phyloP scores from a whole-genome alignment of 2,113 vertebrate genomes.

The Cathartes aura region DNA sequence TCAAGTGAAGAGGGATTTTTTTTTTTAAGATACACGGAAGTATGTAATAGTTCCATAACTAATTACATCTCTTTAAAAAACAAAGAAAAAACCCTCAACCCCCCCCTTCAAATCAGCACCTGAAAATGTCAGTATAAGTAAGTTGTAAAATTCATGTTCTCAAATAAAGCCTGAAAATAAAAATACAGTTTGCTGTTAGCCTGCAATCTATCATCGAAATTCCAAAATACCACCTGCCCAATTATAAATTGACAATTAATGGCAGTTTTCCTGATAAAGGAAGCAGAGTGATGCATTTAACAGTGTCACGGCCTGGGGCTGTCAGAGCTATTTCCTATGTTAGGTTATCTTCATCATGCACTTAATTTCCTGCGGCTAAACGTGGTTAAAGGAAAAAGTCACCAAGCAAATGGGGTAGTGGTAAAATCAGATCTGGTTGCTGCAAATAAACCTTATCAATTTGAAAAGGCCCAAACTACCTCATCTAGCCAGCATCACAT shows the following conservation, averaged over 20 bases:
- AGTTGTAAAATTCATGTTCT: not conserved
- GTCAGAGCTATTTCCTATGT: slow-evolving; percentile 82
- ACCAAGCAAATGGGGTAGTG: not conserved
- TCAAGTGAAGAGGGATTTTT: not conserved
- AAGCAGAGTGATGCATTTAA: not conserved
- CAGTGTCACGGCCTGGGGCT: slow-evolving; percentile 35
- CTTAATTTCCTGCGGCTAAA: slow-evolving; percentile 80
- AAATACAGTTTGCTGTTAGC: not conserved
- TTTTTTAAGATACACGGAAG: not conserved
- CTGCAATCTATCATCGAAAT: not conserved
- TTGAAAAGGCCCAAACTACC: not conserved
- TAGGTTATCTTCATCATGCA: slow-evolving; percentile 82
- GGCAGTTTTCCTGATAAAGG: slow-evolving; percentile 50
- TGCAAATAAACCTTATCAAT: not conserved
- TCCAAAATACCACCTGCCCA: slow-evolving; percentile 12
- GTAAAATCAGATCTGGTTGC: not conserved
- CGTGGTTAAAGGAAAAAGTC: slow-evolving; percentile 40
- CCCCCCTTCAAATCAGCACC: not conserved
- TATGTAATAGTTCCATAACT: not conserved
- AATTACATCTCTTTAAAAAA: not conserved
- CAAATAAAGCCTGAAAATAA: not conserved
- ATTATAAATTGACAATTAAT: slow-evolving; percentile 38
- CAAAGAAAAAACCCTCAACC: not conserved
- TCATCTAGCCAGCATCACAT: not conserved
- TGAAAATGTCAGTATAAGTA: not conserved